Percentiles rank a stretch among this genome's conserved stretches.
These are phyloP conservation scores for Tetragonisca angustula DNA, from an alignment of 2,888 invertebrate species.

Conservation along the genomic window DNA sequence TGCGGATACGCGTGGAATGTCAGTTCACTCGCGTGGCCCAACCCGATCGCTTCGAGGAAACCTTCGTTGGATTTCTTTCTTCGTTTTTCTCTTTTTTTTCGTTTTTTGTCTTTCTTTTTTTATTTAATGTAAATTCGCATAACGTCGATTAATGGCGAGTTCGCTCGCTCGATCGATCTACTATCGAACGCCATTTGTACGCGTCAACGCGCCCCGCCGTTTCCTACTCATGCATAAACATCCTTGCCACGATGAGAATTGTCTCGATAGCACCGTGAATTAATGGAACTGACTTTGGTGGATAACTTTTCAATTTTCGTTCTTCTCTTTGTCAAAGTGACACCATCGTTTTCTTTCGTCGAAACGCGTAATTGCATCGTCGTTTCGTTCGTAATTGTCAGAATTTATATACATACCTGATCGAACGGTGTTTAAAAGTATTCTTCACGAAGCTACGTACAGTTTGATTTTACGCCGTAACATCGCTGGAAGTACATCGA, in stretches of 20 bases:
- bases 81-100: not conserved
- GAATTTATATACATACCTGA: too few species aligned
- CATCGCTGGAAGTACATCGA: too few species aligned
- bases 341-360: too few species aligned
- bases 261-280: constrained; percentile 14
- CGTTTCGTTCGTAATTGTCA: too few species aligned
- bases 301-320: constrained; percentile 3
- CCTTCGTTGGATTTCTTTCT: not conserved
- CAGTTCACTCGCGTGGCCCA: not conserved
- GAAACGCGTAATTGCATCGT: too few species aligned
- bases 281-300: constrained; percentile 20
- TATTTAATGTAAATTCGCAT: not conserved
- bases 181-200: constrained; percentile 59
- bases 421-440: too few species aligned
- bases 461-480: too few species aligned
- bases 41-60: constrained; percentile 10
- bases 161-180: constrained; percentile 44
- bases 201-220: constrained; percentile 41
- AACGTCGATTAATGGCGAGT: constrained; percentile 39
- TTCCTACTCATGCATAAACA: constrained; percentile 62
- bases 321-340: not conserved
- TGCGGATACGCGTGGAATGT: constrained; percentile 42
- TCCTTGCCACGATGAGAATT: constrained; percentile 52
- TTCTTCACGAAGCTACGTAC: too few species aligned
- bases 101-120: not conserved